These are phyloP conservation scores for Rattus rattus DNA, from an alignment of 2,113 vertebrate species.

Conservation along the genomic window DNA sequence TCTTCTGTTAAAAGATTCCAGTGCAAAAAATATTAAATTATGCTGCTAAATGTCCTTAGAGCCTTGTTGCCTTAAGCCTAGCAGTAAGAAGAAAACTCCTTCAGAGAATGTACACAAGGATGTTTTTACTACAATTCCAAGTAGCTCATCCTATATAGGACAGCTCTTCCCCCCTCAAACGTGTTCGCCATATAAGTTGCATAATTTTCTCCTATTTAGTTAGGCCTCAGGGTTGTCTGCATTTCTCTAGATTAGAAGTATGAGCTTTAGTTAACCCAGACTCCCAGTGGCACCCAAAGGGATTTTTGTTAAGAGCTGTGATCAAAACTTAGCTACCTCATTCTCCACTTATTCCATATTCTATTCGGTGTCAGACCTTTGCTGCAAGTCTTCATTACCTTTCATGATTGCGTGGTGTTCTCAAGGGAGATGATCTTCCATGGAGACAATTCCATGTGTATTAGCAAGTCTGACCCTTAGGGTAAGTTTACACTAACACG, in stretches of 20 bases:
- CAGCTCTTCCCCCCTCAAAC: slow-evolving; percentile 46
- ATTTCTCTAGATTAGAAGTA: slow-evolving; percentile 68
- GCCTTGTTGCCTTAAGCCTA: slow-evolving; percentile 42
- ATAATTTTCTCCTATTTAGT: slow-evolving; percentile 57
- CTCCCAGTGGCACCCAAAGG: slow-evolving; percentile 61
- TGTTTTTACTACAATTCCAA: slow-evolving; percentile 17
- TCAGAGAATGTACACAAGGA: slow-evolving; percentile 39
- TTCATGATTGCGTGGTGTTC: slow-evolving; percentile 73
- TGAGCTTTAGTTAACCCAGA: slow-evolving; percentile 75
- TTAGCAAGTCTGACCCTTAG: slow-evolving; percentile 78
- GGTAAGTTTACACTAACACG: slow-evolving; percentile 72
- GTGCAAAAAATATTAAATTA: slow-evolving; percentile 15
- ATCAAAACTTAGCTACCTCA: slow-evolving; percentile 64
- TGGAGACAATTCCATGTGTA: slow-evolving; percentile 76
- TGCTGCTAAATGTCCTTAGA: neutral
- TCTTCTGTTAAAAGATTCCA: neutral
- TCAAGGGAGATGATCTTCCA: slow-evolving; percentile 61
- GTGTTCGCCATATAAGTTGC: neutral
- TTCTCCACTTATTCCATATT: slow-evolving; percentile 67
- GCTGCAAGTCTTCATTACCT: slow-evolving; percentile 71
- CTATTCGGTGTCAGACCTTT: slow-evolving; percentile 63
- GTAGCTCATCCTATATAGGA: neutral
- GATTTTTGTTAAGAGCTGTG: slow-evolving; percentile 69
- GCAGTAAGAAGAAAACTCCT: neutral
- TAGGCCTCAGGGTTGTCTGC: slow-evolving; percentile 60